A percentile compares a stretch with the other conserved stretches of the same genome.
These are phyloP conservation scores for Leptinotarsa haldemani DNA, from an alignment of 2,888 invertebrate genomes.

Conservation along the genomic window DNA sequence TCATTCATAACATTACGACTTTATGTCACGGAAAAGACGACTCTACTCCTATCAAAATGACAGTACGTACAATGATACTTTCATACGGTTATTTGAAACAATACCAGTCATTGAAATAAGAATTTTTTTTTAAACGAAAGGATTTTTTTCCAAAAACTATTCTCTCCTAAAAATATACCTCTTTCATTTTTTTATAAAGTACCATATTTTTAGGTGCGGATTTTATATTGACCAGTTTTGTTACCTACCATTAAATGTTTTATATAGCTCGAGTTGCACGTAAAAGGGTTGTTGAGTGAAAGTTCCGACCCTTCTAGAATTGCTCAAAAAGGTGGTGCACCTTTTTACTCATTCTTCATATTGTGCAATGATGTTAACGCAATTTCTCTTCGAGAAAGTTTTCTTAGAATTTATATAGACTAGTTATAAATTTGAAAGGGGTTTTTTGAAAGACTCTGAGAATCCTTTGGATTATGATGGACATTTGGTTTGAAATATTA, in stretches of 20 bases:
- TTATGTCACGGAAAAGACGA: no score
- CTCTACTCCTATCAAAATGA: no score
- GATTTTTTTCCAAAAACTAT: no score
- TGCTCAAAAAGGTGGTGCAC: constrained; percentile 10
- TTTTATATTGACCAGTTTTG: not conserved
- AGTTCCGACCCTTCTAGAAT: constrained; percentile 35
- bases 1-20: no score
- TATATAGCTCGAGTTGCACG: not conserved
- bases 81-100: no score
- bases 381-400: constrained; percentile 35
- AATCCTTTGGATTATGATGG: not conserved
- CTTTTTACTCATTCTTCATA: constrained; percentile 22
- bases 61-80: no score
- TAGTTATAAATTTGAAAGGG: not conserved
- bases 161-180: no score
- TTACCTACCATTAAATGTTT: not conserved
- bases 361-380: constrained; percentile 37
- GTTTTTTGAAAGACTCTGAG: not conserved
- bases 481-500: not conserved
- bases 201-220: not conserved
- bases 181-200: not conserved
- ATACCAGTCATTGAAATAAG: no score
- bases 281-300: constrained; percentile 35
- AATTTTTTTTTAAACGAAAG: no score
- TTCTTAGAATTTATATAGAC: constrained; percentile 4